Percentiles rank a stretch among this genome's conserved stretches.
Evolutionary conservation across 2,113 vertebrate species (phyloP).

Genomic region (Rhadina sibilatrix): DNA sequence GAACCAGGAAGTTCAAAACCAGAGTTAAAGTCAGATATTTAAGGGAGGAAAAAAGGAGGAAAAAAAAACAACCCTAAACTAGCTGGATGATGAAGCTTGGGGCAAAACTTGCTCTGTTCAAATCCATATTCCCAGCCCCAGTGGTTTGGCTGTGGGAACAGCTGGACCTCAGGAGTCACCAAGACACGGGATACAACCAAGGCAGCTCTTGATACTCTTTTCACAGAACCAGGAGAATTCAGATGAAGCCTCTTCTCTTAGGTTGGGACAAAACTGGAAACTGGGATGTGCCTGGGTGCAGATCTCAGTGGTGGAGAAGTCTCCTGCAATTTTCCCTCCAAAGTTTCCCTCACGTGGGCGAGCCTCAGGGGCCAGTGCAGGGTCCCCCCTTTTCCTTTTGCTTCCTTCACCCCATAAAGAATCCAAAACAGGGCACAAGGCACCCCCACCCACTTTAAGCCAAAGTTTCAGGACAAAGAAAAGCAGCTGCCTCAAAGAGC

Average conservation of each 20-base stretch:
- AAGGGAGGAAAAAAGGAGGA: accelerated
- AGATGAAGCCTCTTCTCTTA: neutral
- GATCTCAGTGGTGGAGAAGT: neutral
- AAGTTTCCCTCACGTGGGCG: neutral
- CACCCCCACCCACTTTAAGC: neutral
- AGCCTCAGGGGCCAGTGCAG: accelerated
- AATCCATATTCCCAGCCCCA: neutral
- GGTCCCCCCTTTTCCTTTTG: neutral
- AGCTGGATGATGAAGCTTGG: neutral
- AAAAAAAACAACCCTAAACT: accelerated
- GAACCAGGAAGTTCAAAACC: neutral
- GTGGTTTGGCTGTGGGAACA: neutral
- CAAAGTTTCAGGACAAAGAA: neutral
- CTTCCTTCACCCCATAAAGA: neutral
- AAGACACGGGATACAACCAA: neutral
- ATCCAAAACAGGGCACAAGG: neutral
- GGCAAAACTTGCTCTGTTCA: neutral
- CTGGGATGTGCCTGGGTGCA: neutral
- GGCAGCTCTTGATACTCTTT: neutral
- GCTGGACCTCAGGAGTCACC: neutral
- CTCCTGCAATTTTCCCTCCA: neutral
- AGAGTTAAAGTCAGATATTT: neutral
- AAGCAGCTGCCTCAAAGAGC: neutral
- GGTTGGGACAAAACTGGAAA: neutral
- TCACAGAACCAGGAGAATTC: neutral